Evolutionary conservation across 2,113 vertebrate species (phyloP).

Genomic region (Microcebus griseorufus): DNA sequence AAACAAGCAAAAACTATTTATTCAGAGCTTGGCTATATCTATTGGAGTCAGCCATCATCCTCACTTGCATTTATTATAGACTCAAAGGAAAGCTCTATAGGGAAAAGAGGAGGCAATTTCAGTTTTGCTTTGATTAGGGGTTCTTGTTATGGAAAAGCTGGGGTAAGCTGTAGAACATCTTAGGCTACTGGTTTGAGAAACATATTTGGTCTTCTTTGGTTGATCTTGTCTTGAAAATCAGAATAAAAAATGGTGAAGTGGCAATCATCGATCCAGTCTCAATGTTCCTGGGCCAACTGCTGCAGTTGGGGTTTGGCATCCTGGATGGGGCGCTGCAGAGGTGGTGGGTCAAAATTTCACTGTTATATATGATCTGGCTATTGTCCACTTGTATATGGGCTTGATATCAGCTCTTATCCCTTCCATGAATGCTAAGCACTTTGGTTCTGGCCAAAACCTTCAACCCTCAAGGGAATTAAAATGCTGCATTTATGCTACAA

Average conservation of each 20-base stretch:
- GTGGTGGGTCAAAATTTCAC: not conserved
- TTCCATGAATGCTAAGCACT: not conserved
- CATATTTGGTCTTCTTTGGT: not conserved
- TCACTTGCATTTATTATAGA: not conserved
- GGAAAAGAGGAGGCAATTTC: not conserved
- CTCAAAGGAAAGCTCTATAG: accelerated
- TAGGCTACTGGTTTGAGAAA: not conserved
- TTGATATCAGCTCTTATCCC: not conserved
- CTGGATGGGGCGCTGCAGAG: not conserved
- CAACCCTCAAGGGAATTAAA: not conserved
- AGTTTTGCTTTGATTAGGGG: not conserved
- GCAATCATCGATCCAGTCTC: not conserved
- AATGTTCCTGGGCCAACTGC: not conserved
- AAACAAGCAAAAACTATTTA: not conserved
- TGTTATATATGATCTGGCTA: not conserved
- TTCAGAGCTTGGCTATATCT: not conserved
- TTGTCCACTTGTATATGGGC: not conserved
- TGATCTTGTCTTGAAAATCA: not conserved
- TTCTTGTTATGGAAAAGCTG: not conserved
- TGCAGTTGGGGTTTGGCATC: not conserved
- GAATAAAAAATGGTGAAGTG: not conserved
- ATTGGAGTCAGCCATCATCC: not conserved
- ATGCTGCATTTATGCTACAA: not conserved
- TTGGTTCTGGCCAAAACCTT: not conserved
- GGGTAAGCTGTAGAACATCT: not conserved